Percentiles rank a stretch among this genome's conserved stretches.
Conservation (phyloP, 2,797 vertebrate genomes). For the Channallabes apus region DNA sequence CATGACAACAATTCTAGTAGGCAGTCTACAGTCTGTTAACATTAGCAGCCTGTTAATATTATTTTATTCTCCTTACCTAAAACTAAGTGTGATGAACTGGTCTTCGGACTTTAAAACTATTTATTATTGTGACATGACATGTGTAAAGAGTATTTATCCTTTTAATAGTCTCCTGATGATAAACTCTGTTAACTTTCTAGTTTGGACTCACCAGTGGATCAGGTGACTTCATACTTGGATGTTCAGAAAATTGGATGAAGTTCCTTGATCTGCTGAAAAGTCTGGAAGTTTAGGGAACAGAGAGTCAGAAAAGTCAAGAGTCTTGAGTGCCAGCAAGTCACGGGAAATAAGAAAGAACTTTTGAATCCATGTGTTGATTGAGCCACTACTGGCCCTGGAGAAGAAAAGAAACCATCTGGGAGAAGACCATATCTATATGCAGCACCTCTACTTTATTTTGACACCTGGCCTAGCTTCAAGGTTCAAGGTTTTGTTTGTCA, state of each 20-base stretch:
- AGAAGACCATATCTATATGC: not conserved
- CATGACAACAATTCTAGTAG: not conserved
- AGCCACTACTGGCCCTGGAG: not conserved
- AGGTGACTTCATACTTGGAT: not conserved
- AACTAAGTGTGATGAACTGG: not conserved
- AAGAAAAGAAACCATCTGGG: not conserved
- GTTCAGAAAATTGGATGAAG: not conserved
- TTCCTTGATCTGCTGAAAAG: not conserved
- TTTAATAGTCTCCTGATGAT: constrained; percentile 55
- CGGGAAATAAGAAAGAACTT: not conserved
- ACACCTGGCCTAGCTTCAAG: not conserved
- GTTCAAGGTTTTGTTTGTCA: too few species aligned
- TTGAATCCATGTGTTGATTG: not conserved
- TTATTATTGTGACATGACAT: not conserved
- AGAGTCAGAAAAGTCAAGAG: not conserved
- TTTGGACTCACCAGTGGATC: too few species aligned
- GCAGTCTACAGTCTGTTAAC: not conserved
- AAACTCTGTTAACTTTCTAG: not conserved
- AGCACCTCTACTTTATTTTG: not conserved
- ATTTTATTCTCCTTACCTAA: not conserved
- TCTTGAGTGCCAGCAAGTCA: not conserved
- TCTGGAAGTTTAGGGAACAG: not conserved
- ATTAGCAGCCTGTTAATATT: not conserved
- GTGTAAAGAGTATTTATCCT: not conserved
- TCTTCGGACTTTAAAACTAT: not conserved